These are phyloP conservation scores for Anguilla rostrata DNA, from an alignment of 2,113 vertebrate genomes.

Conservation along the genomic window DNA sequence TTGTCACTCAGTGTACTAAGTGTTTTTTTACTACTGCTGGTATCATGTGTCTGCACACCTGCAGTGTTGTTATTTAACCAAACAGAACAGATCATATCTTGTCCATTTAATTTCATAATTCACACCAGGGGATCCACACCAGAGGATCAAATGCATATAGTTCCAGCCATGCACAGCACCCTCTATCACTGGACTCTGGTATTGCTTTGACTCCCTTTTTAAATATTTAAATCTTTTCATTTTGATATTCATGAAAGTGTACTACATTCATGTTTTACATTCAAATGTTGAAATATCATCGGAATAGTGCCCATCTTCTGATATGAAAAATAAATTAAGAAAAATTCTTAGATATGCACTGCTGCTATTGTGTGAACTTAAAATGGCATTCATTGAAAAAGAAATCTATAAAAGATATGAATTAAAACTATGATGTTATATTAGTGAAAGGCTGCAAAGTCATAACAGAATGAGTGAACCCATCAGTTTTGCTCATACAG, in stretches of 20 bases:
- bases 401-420: neutral
- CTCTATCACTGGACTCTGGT: constrained; percentile 1
- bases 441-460: neutral
- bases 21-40: constrained; percentile 20
- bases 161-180: constrained; percentile 1
- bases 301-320: neutral
- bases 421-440: neutral
- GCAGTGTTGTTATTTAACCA: neutral
- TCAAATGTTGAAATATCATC: neutral
- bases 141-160: neutral
- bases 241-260: neutral
- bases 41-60: constrained; percentile 13
- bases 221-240: neutral
- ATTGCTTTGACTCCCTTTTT: neutral
- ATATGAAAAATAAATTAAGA: neutral
- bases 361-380: neutral
- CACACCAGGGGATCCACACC: neutral
- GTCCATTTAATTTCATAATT: neutral
- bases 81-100: constrained; percentile 3
- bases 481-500: constrained; percentile 46
- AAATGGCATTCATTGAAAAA: neutral
- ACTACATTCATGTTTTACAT: neutral
- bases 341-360: neutral
- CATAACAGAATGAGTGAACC: constrained; percentile 31
- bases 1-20: constrained; percentile 17